phyloP scores from a whole-genome alignment of 2,113 vertebrate genomes.

The Pollimyrus isidori region DNA sequence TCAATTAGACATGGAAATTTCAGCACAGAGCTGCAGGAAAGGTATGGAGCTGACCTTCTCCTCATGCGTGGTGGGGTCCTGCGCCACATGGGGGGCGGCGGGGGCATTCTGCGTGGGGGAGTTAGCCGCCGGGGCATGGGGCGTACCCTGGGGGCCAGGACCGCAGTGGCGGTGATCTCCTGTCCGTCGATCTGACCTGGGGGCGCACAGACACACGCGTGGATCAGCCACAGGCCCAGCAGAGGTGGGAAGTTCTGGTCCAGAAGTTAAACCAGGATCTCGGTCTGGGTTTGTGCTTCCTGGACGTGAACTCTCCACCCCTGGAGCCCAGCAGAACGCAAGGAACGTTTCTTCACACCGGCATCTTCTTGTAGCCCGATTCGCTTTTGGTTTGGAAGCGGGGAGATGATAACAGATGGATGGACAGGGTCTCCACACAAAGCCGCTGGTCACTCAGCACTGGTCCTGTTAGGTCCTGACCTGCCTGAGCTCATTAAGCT shows the following conservation, averaged over 20 bases:
- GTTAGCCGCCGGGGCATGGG: conserved; percentile 70
- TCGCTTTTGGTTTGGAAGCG: neutral
- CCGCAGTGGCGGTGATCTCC: conserved; percentile 89
- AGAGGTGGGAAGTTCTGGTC: neutral
- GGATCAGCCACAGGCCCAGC: neutral
- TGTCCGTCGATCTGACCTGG: conserved; percentile 94
- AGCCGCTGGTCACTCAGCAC: neutral
- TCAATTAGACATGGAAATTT: neutral
- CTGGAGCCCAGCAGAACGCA: neutral
- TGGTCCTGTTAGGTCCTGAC: neutral
- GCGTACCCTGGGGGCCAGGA: conserved; percentile 75
- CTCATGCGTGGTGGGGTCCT: conserved; percentile 87
- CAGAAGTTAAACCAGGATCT: neutral
- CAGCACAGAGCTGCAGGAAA: neutral
- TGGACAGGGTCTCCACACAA: neutral
- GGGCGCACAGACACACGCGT: neutral
- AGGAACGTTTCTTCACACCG: neutral
- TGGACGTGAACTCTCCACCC: neutral
- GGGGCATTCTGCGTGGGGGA: conserved; percentile 85
- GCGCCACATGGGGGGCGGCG: conserved; percentile 87
- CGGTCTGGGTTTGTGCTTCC: neutral
- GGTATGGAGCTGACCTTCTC: conserved; percentile 64
- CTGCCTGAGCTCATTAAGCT: neutral
- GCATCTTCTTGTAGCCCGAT: neutral
- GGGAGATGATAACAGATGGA: neutral